Conservation (phyloP, 2,797 vertebrate genomes). For the Sarcophilus harrisii region DNA sequence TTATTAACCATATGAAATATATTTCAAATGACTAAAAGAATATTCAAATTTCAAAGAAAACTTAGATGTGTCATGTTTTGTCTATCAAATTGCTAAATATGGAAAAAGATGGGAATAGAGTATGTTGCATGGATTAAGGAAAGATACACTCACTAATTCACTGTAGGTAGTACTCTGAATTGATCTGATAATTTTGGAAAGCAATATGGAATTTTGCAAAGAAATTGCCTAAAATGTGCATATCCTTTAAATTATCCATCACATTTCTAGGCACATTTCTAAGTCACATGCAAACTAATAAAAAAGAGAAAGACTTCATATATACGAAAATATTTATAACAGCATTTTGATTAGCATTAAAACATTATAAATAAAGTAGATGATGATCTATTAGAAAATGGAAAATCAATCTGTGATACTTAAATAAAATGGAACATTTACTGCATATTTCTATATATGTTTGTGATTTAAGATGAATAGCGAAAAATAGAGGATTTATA, state of each 20-base stretch:
- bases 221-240: neutral
- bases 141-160: neutral
- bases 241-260: neutral
- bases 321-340: neutral
- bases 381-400: neutral
- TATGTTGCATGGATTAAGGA: neutral
- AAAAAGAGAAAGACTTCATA: neutral
- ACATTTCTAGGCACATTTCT: accelerated
- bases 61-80: neutral
- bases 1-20: neutral
- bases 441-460: neutral
- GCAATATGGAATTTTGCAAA: neutral
- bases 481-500: neutral
- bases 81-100: neutral
- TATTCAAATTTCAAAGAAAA: neutral
- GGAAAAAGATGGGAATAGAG: neutral
- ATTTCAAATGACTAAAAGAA: neutral
- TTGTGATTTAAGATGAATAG: neutral
- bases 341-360: neutral
- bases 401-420: neutral
- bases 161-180: neutral
- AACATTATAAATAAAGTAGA: neutral
- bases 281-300: neutral
- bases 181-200: neutral
- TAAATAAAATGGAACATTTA: neutral